Conservation (phyloP, 2,113 vertebrate species). For the Peromyscus leucopus region DNA sequence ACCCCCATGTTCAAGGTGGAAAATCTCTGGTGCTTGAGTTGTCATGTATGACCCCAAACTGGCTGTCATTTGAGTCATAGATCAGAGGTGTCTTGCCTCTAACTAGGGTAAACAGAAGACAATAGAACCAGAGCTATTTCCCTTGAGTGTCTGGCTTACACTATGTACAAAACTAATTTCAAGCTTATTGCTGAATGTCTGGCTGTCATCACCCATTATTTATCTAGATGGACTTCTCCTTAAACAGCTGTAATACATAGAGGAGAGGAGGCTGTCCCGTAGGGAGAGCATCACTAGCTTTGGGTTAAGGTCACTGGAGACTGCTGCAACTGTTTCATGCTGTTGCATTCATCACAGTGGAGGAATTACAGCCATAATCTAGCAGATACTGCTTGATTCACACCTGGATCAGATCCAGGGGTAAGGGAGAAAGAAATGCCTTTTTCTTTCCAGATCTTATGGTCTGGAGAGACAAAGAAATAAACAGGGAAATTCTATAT, state of each 20-base stretch:
- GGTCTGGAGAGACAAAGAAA: background rate
- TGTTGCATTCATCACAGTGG: background rate
- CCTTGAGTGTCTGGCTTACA: accelerated
- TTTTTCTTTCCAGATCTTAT: background rate
- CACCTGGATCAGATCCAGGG: background rate
- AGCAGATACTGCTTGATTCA: background rate
- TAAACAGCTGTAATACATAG: background rate
- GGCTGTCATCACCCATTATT: background rate
- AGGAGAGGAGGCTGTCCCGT: background rate
- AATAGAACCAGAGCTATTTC: background rate
- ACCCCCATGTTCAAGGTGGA: background rate
- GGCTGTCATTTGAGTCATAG: background rate
- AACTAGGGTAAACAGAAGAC: background rate
- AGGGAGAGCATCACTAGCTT: background rate
- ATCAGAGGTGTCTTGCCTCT: background rate
- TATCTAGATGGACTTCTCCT: background rate
- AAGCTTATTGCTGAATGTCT: background rate
- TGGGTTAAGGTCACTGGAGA: background rate
- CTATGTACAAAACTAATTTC: background rate
- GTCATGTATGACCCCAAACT: background rate
- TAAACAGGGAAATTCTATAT: background rate
- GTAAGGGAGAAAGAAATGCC: background rate
- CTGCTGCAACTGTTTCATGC: background rate
- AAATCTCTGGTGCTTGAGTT: background rate
- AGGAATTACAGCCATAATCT: background rate